Evolutionary conservation across 2,113 vertebrate genomes (phyloP).

Genomic region (Seriola aureovittata): DNA sequence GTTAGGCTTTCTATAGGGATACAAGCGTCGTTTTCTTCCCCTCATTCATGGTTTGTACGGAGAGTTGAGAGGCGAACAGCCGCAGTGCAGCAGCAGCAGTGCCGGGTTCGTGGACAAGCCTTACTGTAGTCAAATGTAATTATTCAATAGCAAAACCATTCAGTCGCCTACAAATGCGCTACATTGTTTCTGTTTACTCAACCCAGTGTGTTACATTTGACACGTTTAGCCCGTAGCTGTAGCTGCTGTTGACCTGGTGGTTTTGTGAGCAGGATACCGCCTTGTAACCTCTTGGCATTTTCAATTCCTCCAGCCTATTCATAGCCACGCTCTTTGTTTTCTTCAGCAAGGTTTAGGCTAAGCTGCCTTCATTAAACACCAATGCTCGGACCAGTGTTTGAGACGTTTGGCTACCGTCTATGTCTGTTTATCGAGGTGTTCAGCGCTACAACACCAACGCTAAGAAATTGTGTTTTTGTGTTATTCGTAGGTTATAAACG

Average conservation of each 20-base stretch:
- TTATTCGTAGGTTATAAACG: constrained; percentile 59
- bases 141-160: constrained; percentile 6
- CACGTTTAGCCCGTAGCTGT: background rate
- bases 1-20: background rate
- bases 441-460: background rate
- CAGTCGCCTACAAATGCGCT: background rate
- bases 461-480: constrained; percentile 17
- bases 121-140: constrained; percentile 39
- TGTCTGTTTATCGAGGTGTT: background rate
- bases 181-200: background rate
- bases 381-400: background rate
- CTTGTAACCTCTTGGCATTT: constrained; percentile 38
- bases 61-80: constrained; percentile 35
- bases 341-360: constrained; percentile 42
- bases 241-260: constrained; percentile 3
- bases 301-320: constrained; percentile 51
- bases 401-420: background rate
- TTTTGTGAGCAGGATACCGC: background rate
- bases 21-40: background rate
- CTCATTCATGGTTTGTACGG: background rate
- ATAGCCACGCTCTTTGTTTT: constrained; percentile 79
- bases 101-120: constrained; percentile 35
- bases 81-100: constrained; percentile 74
- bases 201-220: background rate
- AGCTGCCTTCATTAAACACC: constrained; percentile 50